phyloP scores from a whole-genome alignment of 2,888 invertebrate genomes.

The Bombylius discolor region DNA sequence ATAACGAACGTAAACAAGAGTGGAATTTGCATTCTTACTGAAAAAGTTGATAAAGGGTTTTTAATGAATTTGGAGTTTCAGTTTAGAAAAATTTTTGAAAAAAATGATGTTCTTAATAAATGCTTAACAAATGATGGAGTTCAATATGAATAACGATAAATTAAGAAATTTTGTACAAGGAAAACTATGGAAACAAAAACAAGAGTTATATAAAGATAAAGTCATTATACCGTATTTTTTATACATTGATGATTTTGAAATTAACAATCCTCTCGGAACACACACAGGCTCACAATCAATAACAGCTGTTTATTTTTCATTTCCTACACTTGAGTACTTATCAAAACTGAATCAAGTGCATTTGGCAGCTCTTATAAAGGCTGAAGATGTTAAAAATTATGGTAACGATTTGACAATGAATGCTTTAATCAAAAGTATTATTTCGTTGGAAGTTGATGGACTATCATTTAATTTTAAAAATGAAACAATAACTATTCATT shows the following conservation, averaged over 20 bases:
- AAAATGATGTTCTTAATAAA: conserved; percentile 3
- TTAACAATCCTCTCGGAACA: conserved; percentile 19
- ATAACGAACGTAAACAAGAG: not conserved
- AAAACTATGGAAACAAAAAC: conserved; percentile 17
- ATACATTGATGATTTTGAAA: conserved; percentile 19
- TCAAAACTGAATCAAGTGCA: not conserved
- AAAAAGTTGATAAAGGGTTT: conserved; percentile 10
- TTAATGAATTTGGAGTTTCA: conserved; percentile 12
- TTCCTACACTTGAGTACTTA: not conserved
- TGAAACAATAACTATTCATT: not conserved
- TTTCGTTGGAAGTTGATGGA: conserved; percentile 4
- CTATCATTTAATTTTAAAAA: not conserved
- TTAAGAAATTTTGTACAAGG: conserved; percentile 17
- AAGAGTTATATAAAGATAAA: conserved; percentile 14
- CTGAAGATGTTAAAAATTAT: not conserved
- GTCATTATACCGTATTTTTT: conserved; percentile 16
- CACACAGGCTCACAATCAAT: conserved; percentile 8
- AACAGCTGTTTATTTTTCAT: conserved; percentile 1
- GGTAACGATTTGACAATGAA: not conserved
- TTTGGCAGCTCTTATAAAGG: not conserved
- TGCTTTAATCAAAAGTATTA: not conserved
- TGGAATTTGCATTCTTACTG: conserved; percentile 4
- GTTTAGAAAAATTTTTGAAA: conserved; percentile 12
- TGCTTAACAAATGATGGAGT: conserved; percentile 4
- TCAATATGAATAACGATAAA: not conserved